Conservation (phyloP, 2,888 invertebrate genomes). For the Spatulosminthurus flaviceps region DNA sequence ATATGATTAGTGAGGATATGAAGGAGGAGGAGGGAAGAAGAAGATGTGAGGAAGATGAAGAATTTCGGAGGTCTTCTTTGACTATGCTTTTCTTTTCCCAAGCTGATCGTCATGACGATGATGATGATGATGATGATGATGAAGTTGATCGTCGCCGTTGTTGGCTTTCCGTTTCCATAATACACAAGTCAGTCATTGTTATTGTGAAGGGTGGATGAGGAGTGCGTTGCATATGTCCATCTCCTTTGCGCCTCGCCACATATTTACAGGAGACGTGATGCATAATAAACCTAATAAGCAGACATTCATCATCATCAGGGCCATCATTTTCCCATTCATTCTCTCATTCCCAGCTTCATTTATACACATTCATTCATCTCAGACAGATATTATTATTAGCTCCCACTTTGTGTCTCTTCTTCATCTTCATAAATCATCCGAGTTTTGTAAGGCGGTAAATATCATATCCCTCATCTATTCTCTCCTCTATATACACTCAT, state of each 20-base stretch:
- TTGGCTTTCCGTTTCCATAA: constrained; percentile 16
- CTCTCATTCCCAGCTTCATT: constrained; percentile 30
- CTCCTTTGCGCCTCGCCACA: constrained; percentile 20
- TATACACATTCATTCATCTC: constrained; percentile 37
- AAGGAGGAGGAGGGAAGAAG: not conserved
- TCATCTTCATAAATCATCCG: constrained; percentile 45
- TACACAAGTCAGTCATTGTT: constrained; percentile 18
- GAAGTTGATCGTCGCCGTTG: constrained; percentile 26
- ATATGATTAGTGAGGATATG: not conserved
- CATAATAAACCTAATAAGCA: constrained; percentile 42
- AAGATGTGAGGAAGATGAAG: constrained; percentile 1
- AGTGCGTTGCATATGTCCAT: constrained; percentile 12
- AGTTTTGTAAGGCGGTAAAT: constrained; percentile 11
- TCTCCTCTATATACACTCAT: not conserved
- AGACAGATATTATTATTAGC: constrained; percentile 41
- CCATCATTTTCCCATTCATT: constrained; percentile 44
- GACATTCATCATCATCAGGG: constrained; percentile 46
- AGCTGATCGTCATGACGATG: constrained; percentile 15
- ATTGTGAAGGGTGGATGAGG: constrained; percentile 17
- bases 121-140: constrained; percentile 15
- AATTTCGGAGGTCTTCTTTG: constrained; percentile 22
- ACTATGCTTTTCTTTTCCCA: not conserved
- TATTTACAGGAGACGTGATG: constrained; percentile 29
- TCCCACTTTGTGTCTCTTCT: constrained; percentile 43
- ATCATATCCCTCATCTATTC: not conserved